A percentile compares a stretch with the other conserved stretches of the same genome.
Evolutionary conservation across 2,797 vertebrate genomes (phyloP).

Genomic region (Chanos chanos): DNA sequence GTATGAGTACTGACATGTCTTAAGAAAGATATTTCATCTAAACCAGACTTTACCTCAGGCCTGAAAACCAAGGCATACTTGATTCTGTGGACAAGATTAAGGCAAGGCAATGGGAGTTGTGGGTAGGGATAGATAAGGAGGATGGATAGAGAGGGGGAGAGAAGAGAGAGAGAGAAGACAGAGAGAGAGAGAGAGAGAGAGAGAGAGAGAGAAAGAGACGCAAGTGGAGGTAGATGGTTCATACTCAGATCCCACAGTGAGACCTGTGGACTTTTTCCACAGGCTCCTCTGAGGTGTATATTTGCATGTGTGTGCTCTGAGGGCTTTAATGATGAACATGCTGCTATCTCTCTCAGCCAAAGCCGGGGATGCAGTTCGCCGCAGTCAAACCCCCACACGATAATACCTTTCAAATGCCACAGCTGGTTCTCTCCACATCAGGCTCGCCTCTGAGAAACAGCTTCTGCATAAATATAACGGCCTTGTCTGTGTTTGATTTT

Average conservation of each 20-base stretch:
- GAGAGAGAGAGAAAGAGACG: not conserved
- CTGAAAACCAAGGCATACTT: too few species aligned
- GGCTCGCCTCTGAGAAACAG: constrained; percentile 18
- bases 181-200: not conserved
- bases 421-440: constrained; percentile 17
- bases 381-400: constrained; percentile 27
- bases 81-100: too few species aligned
- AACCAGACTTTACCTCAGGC: too few species aligned
- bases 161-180: not conserved
- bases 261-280: too few species aligned
- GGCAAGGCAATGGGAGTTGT: too few species aligned
- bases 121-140: not conserved
- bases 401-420: constrained; percentile 32
- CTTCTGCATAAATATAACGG: constrained; percentile 5
- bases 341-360: constrained; percentile 12
- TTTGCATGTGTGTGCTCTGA: too few species aligned
- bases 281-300: too few species aligned
- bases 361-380: constrained; percentile 9
- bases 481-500: constrained; percentile 26
- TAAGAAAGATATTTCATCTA: too few species aligned
- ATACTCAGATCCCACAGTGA: too few species aligned
- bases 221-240: too few species aligned
- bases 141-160: constrained; percentile 30
- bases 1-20: too few species aligned
- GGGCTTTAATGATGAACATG: constrained; percentile 5